Conservation (phyloP, 92 coral and sea anemone genomes). For the Bergia puertoricense region DNA sequence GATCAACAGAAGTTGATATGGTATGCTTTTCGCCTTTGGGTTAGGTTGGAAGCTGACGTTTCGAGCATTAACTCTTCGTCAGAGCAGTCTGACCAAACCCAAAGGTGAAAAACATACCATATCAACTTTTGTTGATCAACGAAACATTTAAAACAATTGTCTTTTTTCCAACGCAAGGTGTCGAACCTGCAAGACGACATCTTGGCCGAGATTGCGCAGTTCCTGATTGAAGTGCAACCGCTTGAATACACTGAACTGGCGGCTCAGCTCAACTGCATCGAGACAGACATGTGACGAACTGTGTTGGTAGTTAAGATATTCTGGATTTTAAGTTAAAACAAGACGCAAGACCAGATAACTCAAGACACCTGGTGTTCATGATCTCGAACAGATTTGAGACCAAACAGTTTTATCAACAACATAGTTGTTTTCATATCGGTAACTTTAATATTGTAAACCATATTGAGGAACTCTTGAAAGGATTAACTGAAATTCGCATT, state of each 20-base stretch:
- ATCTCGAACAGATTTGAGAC: neutral
- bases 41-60: too few species aligned
- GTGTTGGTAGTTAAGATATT: neutral
- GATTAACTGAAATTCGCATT: too few species aligned
- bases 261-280: conserved; percentile 36
- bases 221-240: conserved; percentile 30
- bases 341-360: neutral
- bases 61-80: too few species aligned
- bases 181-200: conserved; percentile 30
- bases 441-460: too few species aligned
- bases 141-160: neutral
- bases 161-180: neutral
- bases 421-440: neutral
- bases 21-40: too few species aligned
- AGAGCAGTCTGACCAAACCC: too few species aligned
- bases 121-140: too few species aligned
- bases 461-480: neutral
- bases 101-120: too few species aligned
- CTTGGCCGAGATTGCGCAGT: conserved; percentile 43
- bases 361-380: neutral
- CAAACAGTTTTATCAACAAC: neutral
- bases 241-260: conserved; percentile 36
- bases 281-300: conserved; percentile 19
- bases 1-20: too few species aligned
- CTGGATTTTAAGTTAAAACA: neutral